Conservation (phyloP, 2,888 invertebrate genomes). For the Eugnorisma glareosa region DNA sequence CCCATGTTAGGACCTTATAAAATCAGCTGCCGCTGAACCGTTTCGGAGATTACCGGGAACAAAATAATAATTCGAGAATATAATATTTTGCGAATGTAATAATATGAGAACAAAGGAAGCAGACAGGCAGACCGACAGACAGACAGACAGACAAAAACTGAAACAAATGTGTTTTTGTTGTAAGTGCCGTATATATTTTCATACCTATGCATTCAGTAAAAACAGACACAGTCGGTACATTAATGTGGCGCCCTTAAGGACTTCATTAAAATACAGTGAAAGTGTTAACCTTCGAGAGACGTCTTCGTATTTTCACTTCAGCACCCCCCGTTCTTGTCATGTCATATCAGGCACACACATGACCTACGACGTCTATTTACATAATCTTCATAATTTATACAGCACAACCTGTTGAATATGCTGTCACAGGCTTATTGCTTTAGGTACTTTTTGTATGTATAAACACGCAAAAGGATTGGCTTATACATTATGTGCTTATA, state of each 20-base stretch:
- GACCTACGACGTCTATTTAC: slow-evolving; percentile 15
- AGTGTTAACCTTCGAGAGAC: neutral
- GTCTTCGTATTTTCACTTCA: neutral
- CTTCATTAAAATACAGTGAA: neutral
- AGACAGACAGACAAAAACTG: too few relatives aligned
- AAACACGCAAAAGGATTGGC: neutral
- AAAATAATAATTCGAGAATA: too few relatives aligned
- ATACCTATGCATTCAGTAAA: too few relatives aligned
- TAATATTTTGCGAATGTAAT: too few relatives aligned
- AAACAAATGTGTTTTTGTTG: too few relatives aligned
- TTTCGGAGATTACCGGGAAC: too few relatives aligned
- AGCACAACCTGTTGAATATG: neutral
- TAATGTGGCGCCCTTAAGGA: neutral
- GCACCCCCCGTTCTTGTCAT: neutral
- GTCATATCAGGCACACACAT: slow-evolving; percentile 6
- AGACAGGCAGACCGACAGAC: too few relatives aligned
- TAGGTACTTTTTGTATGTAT: neutral
- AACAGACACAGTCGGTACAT: neutral
- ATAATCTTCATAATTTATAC: slow-evolving; percentile 51
- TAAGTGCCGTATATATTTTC: too few relatives aligned
- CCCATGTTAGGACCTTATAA: too few relatives aligned
- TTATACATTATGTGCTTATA: neutral
- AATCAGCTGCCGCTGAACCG: too few relatives aligned
- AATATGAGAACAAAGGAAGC: too few relatives aligned
- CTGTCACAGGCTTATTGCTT: slow-evolving; percentile 1